These are phyloP conservation scores for Zaprionus lineosus DNA, from an alignment of 2,888 invertebrate species.

Conservation along the genomic window DNA sequence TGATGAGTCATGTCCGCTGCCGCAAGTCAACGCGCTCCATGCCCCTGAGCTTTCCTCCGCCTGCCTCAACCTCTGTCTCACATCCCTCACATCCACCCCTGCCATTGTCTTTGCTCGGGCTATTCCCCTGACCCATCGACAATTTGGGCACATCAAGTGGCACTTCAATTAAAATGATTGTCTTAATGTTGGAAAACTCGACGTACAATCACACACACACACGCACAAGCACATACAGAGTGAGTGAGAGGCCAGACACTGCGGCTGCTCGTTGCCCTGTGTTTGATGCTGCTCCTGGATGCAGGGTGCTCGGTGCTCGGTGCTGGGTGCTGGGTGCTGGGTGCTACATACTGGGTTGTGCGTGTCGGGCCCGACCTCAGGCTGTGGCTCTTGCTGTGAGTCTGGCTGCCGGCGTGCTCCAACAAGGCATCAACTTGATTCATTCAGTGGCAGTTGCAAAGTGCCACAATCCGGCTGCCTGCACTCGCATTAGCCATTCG, in stretches of 20 bases:
- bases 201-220: too few species aligned
- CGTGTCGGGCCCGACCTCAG: too few species aligned
- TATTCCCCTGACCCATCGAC: slow-evolving; percentile 13
- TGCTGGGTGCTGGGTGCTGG: too few species aligned
- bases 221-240: slow-evolving; percentile 5
- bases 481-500: slow-evolving; percentile 6
- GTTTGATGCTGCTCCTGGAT: too few species aligned
- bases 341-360: too few species aligned
- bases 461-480: neutral
- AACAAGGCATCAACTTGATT: slow-evolving; percentile 34
- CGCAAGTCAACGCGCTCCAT: too few species aligned
- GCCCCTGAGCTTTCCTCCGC: neutral
- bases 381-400: too few species aligned
- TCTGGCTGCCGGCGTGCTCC: too few species aligned
- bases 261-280: slow-evolving; percentile 17
- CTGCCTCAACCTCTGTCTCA: neutral
- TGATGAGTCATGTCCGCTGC: slow-evolving; percentile 32
- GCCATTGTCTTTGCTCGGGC: neutral
- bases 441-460: slow-evolving; percentile 22
- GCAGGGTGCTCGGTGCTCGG: too few species aligned
- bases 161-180: slow-evolving; percentile 78
- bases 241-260: neutral
- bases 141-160: slow-evolving; percentile 52
- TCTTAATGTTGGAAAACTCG: slow-evolving; percentile 58
- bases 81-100: neutral